phyloP scores from a whole-genome alignment of 1,140 invertebrate genomes.

The Antheraea mylitta region DNA sequence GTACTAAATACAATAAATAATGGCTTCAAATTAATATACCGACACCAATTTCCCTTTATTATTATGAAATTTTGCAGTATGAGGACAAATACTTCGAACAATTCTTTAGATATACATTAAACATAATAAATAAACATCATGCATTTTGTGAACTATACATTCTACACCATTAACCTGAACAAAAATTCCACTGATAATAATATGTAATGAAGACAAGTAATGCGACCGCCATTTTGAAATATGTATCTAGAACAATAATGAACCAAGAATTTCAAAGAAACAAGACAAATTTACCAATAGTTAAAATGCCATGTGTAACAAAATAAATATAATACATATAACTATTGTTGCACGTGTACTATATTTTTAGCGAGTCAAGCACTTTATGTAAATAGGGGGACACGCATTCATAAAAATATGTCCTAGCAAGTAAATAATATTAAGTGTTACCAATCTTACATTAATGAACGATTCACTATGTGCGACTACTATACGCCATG shows the following conservation, averaged over 20 bases:
- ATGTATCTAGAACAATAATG: no score
- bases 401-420: slow-evolving; percentile 64
- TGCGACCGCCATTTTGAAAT: slow-evolving; percentile 36
- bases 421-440: slow-evolving; percentile 74
- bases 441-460: slow-evolving; percentile 79
- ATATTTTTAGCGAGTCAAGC: slow-evolving; percentile 58
- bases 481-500: slow-evolving; percentile 78
- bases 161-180: not conserved
- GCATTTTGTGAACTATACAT: not conserved
- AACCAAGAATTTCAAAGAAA: slow-evolving; percentile 7
- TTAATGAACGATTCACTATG: slow-evolving; percentile 79
- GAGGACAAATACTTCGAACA: not conserved
- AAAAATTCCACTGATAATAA: not conserved
- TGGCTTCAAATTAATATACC: slow-evolving; percentile 16
- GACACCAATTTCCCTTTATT: slow-evolving; percentile 23
- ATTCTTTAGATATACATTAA: not conserved
- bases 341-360: slow-evolving; percentile 56
- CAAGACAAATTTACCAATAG: slow-evolving; percentile 17
- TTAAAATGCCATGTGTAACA: slow-evolving; percentile 4
- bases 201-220: not conserved
- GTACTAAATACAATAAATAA: not conserved
- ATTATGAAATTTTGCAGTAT: not conserved
- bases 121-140: not conserved
- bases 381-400: slow-evolving; percentile 61
- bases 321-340: slow-evolving; percentile 20